Evolutionary conservation across 2,113 vertebrate species (phyloP).

Genomic region (Pterocles orientalis): DNA sequence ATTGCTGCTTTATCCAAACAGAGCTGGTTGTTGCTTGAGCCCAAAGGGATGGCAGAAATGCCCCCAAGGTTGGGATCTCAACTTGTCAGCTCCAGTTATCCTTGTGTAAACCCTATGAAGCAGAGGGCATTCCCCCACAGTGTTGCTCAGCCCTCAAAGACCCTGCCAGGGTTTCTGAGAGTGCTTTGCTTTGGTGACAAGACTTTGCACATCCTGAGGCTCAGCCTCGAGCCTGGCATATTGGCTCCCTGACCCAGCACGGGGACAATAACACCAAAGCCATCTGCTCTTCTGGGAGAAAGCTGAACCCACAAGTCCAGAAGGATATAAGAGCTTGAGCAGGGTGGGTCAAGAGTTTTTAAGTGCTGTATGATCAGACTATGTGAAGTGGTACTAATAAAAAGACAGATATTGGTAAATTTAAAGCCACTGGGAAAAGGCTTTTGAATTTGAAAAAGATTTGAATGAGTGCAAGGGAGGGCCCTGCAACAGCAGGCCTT

Average conservation of each 20-base stretch:
- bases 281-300: background rate
- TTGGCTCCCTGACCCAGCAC: background rate
- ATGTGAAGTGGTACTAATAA: background rate
- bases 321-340: background rate
- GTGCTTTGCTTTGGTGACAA: background rate
- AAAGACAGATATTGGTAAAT: background rate
- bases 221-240: background rate
- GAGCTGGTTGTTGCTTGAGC: background rate
- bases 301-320: background rate
- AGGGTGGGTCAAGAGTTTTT: background rate
- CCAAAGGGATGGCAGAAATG: background rate
- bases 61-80: accelerated
- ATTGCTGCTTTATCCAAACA: background rate
- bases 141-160: too few species aligned
- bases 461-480: background rate
- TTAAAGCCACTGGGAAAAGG: background rate
- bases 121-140: background rate
- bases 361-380: background rate
- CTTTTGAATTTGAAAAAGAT: accelerated
- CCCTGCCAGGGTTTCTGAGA: too few species aligned
- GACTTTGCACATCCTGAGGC: background rate
- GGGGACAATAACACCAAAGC: background rate
- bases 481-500: background rate
- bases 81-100: background rate
- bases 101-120: background rate